phyloP scores from a whole-genome alignment of 2,113 vertebrate genomes.

The Serilophus lunatus region DNA sequence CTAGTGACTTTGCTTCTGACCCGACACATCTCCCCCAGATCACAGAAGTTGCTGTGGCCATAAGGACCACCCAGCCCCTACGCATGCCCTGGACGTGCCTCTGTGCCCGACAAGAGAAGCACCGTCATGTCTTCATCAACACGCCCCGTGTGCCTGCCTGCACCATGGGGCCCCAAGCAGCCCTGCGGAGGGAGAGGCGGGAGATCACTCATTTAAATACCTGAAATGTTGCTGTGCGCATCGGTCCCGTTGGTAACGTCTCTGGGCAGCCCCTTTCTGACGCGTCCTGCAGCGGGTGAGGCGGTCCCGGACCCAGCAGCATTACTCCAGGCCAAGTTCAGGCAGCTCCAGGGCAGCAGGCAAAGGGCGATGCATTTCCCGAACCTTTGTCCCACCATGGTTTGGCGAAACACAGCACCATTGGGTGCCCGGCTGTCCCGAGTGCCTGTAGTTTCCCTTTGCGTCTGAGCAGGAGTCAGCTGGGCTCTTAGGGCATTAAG shows the following conservation, averaged over 20 bases:
- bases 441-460: not conserved
- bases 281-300: not conserved
- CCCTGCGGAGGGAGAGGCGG: not conserved
- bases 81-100: rapidly evolving
- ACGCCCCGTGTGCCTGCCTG: rapidly evolving
- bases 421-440: rapidly evolving
- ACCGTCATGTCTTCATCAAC: rapidly evolving
- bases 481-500: constrained; percentile 53
- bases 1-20: not conserved
- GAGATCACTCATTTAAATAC: not conserved
- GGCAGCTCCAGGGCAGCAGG: constrained; percentile 49
- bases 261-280: not conserved
- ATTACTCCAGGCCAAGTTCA: not conserved
- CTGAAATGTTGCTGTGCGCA: constrained; percentile 34
- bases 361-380: not conserved
- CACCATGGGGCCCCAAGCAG: not conserved
- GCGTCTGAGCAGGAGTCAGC: constrained; percentile 21
- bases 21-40: rapidly evolving
- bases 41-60: not conserved
- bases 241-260: constrained; percentile 4
- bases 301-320: not conserved
- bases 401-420: not conserved
- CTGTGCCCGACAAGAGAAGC: rapidly evolving
- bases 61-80: not conserved
- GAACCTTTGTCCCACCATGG: not conserved